Conservation (phyloP, 2,113 vertebrate species). For the Oceanodroma tethys region DNA sequence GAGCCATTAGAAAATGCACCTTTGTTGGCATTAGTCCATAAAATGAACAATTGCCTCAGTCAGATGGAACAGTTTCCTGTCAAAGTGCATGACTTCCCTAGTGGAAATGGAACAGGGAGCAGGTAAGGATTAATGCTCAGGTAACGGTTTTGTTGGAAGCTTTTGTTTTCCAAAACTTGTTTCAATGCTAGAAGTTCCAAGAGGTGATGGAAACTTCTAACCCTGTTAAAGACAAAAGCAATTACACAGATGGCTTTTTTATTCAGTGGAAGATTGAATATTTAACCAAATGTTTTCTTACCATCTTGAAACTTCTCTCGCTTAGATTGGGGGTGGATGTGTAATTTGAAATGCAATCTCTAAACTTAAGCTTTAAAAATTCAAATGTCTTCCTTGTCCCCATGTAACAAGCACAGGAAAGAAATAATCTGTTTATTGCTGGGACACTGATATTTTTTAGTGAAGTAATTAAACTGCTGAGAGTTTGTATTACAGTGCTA, state of each 20-base stretch:
- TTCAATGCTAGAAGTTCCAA: background rate
- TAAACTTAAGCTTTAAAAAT: background rate
- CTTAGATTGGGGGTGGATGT: background rate
- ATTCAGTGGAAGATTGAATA: background rate
- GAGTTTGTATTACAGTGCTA: background rate
- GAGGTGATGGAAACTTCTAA: background rate
- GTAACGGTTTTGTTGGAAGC: background rate
- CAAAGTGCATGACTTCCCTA: slow-evolving; percentile 98
- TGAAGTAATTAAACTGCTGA: background rate
- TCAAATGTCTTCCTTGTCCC: background rate
- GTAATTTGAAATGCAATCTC: background rate
- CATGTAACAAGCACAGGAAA: background rate
- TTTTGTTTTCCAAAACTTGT: background rate
- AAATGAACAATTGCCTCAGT: slow-evolving; percentile 99
- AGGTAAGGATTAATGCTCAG: slow-evolving; percentile 83
- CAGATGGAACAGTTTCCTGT: slow-evolving; percentile 99
- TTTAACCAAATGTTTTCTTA: background rate
- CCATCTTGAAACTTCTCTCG: background rate
- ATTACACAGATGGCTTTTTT: background rate
- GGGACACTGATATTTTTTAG: background rate
- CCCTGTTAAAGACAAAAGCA: background rate
- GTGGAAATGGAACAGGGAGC: slow-evolving; percentile 97
- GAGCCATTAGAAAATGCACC: slow-evolving; percentile 89
- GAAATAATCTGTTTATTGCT: background rate
- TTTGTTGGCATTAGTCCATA: slow-evolving; percentile 92